Base-by-base conservation (phyloP, 2,797 vertebrate genomes). In the Ceryle rudis region DNA sequence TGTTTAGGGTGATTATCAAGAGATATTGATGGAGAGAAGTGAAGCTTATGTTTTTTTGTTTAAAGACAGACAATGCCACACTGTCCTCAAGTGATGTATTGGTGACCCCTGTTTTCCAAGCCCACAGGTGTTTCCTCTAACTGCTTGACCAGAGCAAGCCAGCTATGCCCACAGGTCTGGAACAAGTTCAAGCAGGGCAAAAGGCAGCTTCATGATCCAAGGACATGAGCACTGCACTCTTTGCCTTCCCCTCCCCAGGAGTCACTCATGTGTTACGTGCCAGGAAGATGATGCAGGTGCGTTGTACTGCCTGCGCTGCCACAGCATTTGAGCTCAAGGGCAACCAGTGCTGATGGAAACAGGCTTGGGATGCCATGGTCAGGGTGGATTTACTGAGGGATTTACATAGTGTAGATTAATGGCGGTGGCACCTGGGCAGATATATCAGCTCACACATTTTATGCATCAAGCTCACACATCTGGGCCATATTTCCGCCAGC, bases 281-380 rank as follows among this genome's bases (percentile, higher is more conserved):
- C 21, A 21, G 44, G 9, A 8, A 46, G 26, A 39, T 31, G 37
- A n/a, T 1, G 3, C 10, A 26, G 20, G 25, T 65, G 12, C 11
- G 11, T 10, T 18, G 8, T 2, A 6, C 12, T n/a, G 17, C 18
- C 14, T 2, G 1, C 0, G 2, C 14, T 22, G 37, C 22, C 22
- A 8, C 23, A 23, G 3, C 52, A 35, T 54, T 55, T 7, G 8
- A 55, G 25, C n/a, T 33, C 60, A 51, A 33, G 39, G 25, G 29
- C 47, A 37, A 17, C 15, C 9, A 39, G 0, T 0, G 0, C n/a
- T 52, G 29, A 17, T 8, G 9, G 65, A 39, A 70, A n/a, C 14
- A 77, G 52, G 11, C 31, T 81, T 72, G 29, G 58, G 14, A 44
- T 89, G 54, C 61, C 44, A 5, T 14, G 35, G 31, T 35, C 16